Base-by-base conservation (phyloP, 2,113 vertebrate species). In the Okapia johnstoni region DNA sequence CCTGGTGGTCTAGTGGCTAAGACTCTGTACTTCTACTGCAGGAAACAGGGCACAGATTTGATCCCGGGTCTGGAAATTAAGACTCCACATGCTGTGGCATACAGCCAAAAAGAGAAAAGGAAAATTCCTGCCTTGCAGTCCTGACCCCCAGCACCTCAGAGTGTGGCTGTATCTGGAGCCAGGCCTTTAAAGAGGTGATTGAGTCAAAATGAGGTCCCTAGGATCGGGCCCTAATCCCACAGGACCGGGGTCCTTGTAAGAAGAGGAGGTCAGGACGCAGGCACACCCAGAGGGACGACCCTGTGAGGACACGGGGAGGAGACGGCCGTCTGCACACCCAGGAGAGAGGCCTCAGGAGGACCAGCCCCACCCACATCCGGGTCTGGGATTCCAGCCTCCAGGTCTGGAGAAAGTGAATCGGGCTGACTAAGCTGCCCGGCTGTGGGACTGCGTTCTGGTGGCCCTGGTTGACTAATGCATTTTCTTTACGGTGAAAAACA, bases 311-410 rank as follows among this genome's bases (percentile, higher is more conserved):
- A 7, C 5, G 10, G 46, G 60, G 50, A 70, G 66, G 2, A 17
- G 55, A 36, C 0, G 1, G 61, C 4, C 12, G 0, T 46, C 26
- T 6, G 1, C n/a, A 6, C 1, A 0, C 26, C 40, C 1, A 15
- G 61, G 33, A 84, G 43, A 8, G 54, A 14, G 54, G 87, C 54
- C 79, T 54, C 8, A 1, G 87, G 43, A 21, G 43, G 43, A 19
- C 43, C 61, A 11, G 61, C 33, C 77, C 60, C 9, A 13, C 40
- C 26, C 17, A 4, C 13, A 1, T 57, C 57, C 6, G 36, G 70
- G 5, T 0, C 36, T 79, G 4, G 1, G 73, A 6, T 36, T 36
- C 58, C 60, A 12, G 93, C 76, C 50, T 63, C 76, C 40, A 7
- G 76, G 40, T 23, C 8, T 0, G 19, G 60, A 52, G 30, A 57